Evolutionary conservation across 2,113 vertebrate species (phyloP).

Genomic region (Rostratula benghalensis): DNA sequence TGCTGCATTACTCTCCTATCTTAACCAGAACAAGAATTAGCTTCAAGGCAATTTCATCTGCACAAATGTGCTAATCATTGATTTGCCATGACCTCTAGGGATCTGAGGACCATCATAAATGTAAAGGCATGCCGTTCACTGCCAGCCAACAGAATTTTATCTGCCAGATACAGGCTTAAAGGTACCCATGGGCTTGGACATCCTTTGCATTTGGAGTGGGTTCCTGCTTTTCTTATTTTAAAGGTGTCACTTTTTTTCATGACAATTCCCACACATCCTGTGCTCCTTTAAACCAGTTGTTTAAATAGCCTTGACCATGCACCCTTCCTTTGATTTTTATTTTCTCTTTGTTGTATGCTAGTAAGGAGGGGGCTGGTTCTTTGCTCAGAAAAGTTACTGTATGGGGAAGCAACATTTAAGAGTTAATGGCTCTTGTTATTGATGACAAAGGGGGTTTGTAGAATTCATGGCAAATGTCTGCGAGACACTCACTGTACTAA

Average conservation of each 20-base stretch:
- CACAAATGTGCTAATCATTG: constrained; percentile 8
- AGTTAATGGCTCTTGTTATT: neutral
- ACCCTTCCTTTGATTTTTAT: neutral
- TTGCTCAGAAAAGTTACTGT: neutral
- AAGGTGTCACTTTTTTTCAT: neutral
- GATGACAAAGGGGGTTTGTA: neutral
- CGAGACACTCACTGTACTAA: neutral
- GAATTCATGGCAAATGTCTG: neutral
- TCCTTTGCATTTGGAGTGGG: neutral
- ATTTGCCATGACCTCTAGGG: neutral
- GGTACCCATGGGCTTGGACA: neutral
- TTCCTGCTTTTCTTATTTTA: neutral
- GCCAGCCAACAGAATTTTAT: neutral
- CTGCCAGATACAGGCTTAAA: neutral
- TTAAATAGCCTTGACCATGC: neutral
- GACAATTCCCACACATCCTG: neutral
- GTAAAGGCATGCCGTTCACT: neutral
- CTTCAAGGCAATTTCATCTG: constrained; percentile 18
- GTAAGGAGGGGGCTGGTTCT: neutral
- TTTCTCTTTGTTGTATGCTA: neutral
- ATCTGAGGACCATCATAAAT: neutral
- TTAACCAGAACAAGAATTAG: neutral
- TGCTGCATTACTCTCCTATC: neutral
- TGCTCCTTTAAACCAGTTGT: neutral
- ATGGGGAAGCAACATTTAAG: neutral